Base-by-base conservation (phyloP, 2,888 invertebrate species). In the Clostera curtula region DNA sequence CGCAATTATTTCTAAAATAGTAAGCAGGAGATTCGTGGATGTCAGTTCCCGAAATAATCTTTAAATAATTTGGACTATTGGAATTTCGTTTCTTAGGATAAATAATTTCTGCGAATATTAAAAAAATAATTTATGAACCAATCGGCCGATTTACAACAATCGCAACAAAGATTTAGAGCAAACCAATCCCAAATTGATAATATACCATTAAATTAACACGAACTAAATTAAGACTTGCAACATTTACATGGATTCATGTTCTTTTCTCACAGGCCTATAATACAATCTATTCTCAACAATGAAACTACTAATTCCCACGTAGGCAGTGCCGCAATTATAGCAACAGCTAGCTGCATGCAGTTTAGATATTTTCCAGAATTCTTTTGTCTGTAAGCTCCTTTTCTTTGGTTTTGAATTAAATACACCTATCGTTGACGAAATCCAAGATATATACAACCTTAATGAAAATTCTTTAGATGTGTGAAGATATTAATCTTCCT, bases 201-300 rank as follows among this genome's bases (percentile, higher is more conserved):
- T 7, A 29, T 18, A 20, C 24, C n/a, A 31, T 23, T 25, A 12
- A 27, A 32, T 28, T 23, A 25, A 25, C 24, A 19, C 8, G 1
- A 38, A 37, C 40, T 26, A 13, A 22, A 13, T 22, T 44, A 48
- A 40, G 34, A 44, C 44, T 49, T 50, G 45, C 44, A 40, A 38
- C 39, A 49, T 25, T 29, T 28, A 24, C 26, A 25, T 29, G 21
- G 39, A 28, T 38, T 25, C 38, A 39, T 33, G 40, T 41, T 40
- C 33, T 35, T 31, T 53, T 55, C 53, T 39, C 36, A 39, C 35
- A 33, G 24, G 27, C 27, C 22, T 36, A 36, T 22, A 39, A 29
- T 24, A 46, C 49, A 43, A 51, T 28, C 12, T 14, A 36, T 48
- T 56, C 50, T 25, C 56, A 48, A 40, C 48, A 52, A 54, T 55